Evolutionary conservation across 2,797 vertebrate species (phyloP), one percentile per base, ranked within the genome.

Genomic region (Huso huso): DNA sequence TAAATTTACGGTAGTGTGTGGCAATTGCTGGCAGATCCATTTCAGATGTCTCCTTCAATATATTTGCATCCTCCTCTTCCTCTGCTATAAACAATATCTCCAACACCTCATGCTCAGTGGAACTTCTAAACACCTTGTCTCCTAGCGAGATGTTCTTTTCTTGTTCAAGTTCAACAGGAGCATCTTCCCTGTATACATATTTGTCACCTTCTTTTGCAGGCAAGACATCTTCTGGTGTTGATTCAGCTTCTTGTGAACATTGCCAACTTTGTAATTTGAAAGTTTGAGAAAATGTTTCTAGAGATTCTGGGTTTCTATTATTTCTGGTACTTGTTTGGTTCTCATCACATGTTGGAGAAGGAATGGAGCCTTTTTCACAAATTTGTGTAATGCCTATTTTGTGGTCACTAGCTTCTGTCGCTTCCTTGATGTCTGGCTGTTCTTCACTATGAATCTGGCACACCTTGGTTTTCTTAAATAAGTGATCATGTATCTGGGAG

Each of bases 111-210:
- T 73, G 72, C 71, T 84, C 83, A 61, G 60, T 65, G 13, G n/a
- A 18, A 15, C 75, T 68, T 37, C 37, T 37, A 37, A 37, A 37
- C 37, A 37, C 5, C 37, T 37, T 37, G 37, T 37, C 37, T 37
- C 37, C 37, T 37, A 37, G 37, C 37, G 5, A 37, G 68, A 75
- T 51, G 67, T 66, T 81, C 50, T 70, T 80, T 75, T 84, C 87
- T 83, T 73, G 68, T 74, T 78, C 4, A 66, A 75, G 63, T 60
- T 1, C 50, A 53, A 48, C 49, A 13, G 11, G 5, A 52, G 55
- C 11, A 15, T 51, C 62, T 12, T 6, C 12, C 37, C 37, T 37
- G 37, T 37, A 37, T 37, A 18, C 18, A 18, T 18, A 18, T 18
- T 2, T 18, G 1, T 37, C 4, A 37, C 5, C 37, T 37, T 37